A percentile compares a stretch with the other conserved stretches of the same genome.
Evolutionary conservation across 2,113 vertebrate species (phyloP).

Genomic region (Hyperopisus bebe): DNA sequence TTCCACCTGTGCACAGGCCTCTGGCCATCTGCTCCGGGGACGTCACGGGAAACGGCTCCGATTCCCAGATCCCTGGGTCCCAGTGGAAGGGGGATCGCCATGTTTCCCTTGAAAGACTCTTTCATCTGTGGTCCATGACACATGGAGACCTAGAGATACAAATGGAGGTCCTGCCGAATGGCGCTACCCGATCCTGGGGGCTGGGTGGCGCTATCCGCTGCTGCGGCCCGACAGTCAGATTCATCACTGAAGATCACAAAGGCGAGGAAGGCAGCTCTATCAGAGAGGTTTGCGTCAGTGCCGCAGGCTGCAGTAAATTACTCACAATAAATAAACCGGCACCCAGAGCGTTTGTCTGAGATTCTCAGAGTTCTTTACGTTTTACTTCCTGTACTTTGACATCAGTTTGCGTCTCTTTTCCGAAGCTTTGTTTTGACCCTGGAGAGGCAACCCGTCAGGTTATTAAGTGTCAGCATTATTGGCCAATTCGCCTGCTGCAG

Average conservation of each 20-base stretch:
- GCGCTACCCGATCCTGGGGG: neutral
- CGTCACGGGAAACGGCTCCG: neutral
- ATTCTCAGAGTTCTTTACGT: neutral
- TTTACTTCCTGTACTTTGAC: neutral
- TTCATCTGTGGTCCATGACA: neutral
- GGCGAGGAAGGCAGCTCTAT: neutral
- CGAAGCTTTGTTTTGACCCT: neutral
- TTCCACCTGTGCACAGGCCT: slow-evolving; percentile 47
- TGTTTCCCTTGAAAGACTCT: neutral
- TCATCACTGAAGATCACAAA: neutral
- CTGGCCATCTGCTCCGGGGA: slow-evolving; percentile 34
- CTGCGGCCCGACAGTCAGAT: neutral
- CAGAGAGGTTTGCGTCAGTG: neutral
- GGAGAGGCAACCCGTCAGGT: neutral
- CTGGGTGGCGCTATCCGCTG: neutral
- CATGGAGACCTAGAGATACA: neutral
- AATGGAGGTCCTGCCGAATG: neutral
- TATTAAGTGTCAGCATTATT: neutral
- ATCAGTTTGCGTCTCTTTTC: neutral
- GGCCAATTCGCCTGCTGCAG: neutral
- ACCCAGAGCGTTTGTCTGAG: neutral
- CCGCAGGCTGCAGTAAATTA: neutral
- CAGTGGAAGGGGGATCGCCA: neutral
- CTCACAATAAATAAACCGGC: neutral
- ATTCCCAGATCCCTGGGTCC: neutral